Evolutionary conservation across 2,797 vertebrate genomes (phyloP).

Genomic region (Limnodromus scolopaceus): DNA sequence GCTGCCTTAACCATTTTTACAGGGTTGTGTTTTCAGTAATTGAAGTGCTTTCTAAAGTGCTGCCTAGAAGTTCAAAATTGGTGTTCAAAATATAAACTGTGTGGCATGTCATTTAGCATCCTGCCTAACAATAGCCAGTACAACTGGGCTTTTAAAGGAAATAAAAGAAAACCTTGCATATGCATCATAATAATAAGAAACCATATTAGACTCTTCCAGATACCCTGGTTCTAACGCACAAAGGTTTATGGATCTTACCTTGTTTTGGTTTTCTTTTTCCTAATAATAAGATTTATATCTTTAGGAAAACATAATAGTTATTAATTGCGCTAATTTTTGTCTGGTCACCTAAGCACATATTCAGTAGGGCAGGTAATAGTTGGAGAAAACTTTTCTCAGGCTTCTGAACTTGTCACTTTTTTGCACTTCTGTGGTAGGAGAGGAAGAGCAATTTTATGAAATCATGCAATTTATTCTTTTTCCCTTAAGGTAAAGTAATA

Average conservation of each 20-base stretch:
- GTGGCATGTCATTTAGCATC: neutral
- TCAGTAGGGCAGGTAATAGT: neutral
- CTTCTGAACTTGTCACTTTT: neutral
- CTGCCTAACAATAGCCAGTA: neutral
- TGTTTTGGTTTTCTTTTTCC: neutral
- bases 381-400: neutral
- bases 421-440: rapidly evolving
- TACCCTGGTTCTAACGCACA: neutral
- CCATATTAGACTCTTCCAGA: rapidly evolving
- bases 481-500: neutral
- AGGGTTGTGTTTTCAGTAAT: neutral
- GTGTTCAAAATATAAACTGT: neutral
- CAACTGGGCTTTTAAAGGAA: neutral
- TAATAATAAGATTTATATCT: neutral
- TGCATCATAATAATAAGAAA: neutral
- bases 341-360: neutral
- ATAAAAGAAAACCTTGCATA: rapidly evolving
- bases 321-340: neutral
- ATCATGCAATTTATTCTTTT: neutral
- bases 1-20: neutral
- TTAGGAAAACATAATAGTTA: neutral
- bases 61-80: neutral
- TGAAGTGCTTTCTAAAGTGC: neutral
- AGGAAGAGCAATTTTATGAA: neutral
- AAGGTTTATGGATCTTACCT: neutral